Evolutionary conservation across 2,113 vertebrate species (phyloP).

Genomic region (Collichthys lucidus): DNA sequence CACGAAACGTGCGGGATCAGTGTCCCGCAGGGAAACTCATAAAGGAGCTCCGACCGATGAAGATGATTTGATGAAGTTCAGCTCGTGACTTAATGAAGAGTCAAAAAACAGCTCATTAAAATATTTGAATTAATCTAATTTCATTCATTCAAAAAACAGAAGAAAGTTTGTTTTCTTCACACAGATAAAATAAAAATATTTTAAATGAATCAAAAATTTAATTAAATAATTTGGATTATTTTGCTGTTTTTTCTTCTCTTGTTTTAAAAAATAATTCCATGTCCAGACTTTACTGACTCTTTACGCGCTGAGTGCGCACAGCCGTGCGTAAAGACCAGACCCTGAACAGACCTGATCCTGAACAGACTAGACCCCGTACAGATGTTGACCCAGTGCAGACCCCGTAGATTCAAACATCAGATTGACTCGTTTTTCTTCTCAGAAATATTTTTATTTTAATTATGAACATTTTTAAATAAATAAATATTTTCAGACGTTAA

Average conservation of each 20-base stretch:
- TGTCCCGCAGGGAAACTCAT: constrained; percentile 75
- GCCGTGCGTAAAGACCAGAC: constrained; percentile 50
- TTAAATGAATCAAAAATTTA: background rate
- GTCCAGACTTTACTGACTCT: background rate
- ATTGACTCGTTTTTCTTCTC: constrained; percentile 51
- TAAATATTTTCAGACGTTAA: constrained; percentile 89
- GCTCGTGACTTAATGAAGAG: constrained; percentile 4
- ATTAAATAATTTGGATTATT: no score
- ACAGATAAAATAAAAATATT: background rate
- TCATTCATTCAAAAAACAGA: no score
- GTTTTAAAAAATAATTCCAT: background rate
- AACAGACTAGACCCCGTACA: no score
- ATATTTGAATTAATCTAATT: no score
- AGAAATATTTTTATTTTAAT: constrained; percentile 86
- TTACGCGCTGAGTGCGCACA: constrained; percentile 36
- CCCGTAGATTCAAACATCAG: no score
- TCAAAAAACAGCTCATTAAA: no score
- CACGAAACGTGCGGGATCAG: constrained; percentile 75
- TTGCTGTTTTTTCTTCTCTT: background rate
- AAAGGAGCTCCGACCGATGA: constrained; percentile 61
- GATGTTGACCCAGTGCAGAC: no score
- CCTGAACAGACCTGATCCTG: background rate
- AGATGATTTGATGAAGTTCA: constrained; percentile 61
- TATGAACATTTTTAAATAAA: constrained; percentile 95
- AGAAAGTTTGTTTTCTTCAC: background rate